Evolutionary conservation across 1,140 invertebrate species (phyloP), one percentile per base, ranked within the genome.

Genomic region (Neocloeon triangulifer): DNA sequence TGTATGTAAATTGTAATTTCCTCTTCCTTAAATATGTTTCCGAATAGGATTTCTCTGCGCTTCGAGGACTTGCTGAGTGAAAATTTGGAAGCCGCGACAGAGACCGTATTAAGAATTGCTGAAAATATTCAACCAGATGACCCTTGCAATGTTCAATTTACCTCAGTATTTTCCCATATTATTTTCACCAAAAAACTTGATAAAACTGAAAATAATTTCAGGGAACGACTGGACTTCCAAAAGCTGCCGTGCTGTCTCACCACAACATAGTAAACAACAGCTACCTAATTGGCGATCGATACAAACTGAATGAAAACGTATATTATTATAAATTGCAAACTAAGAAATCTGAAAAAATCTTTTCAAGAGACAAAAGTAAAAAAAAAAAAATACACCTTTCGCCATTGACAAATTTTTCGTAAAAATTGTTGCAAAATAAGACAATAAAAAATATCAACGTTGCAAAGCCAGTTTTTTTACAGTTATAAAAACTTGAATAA

Each of bases 221-320:
- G 68, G 73, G 73, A 12, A 84, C 81, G 4, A 86, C 77, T 27
- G 86, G 88, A 1, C 59, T 61, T 19, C 81, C 91, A 1, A 97
- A 97, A 55, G 89, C 79, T 8, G 74, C 78, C 0, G 56, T 77
- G 0, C 46, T 94, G 3, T 74, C 72, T 1, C 85, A 97, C 48
- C 62, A 71, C 36, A 75, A 73, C 34, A 56, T 88, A 5, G 59
- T 92, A 0, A 96, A 97, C 46, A 95, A 96, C 52, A 63, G 69
- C 4, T 70, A 68, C 30, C 39, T 41, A 14, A 37, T 43, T 15
- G 38, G 37, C 4, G 43, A 37, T 30, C 34, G 43, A 15, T 28
- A 40, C 19, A 14, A 27, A 1, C 34, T 43, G 2, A 12, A 32
- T 12, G 13, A 30, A 18, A 45, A 45, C 36, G 43, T 43, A 36